Conservation (phyloP, 1,140 invertebrate species). For the Eumaeus atala region DNA sequence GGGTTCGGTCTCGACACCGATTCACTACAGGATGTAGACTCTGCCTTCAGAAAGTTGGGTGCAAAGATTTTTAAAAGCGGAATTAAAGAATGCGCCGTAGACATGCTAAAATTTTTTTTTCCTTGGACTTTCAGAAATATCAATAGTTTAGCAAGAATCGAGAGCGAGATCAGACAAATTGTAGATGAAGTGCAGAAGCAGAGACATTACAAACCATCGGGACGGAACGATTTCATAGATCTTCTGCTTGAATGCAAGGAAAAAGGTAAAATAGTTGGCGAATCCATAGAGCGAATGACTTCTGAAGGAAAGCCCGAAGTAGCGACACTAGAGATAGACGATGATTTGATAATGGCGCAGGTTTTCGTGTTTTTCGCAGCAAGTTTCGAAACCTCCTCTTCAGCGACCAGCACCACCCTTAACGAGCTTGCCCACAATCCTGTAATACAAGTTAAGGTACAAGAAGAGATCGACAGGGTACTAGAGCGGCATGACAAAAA, state of each 20-base stretch:
- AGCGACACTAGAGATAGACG: conserved; percentile 31
- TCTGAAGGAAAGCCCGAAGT: conserved; percentile 27
- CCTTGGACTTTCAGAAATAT: conserved; percentile 31
- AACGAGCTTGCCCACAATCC: conserved; percentile 75
- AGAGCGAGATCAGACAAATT: conserved; percentile 23
- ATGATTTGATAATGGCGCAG: conserved; percentile 61
- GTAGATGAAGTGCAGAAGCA: conserved; percentile 26
- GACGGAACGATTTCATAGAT: conserved; percentile 74
- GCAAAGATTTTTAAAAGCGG: conserved; percentile 35
- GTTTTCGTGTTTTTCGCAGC: conserved; percentile 75
- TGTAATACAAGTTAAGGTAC: conserved; percentile 74
- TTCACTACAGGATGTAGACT: conserved; percentile 36
- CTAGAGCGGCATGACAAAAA: conserved; percentile 40
- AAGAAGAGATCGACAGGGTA: conserved; percentile 72
- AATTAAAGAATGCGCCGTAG: conserved; percentile 16
- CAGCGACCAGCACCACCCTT: conserved; percentile 63
- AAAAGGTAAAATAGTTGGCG: conserved; percentile 38
- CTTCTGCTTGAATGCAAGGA: conserved; percentile 70
- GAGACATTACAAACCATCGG: conserved; percentile 32
- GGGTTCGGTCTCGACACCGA: conserved; percentile 39
- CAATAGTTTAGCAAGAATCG: conserved; percentile 21
- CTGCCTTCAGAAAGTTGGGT: conserved; percentile 37
- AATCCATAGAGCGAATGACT: conserved; percentile 55
- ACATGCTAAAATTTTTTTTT: conserved; percentile 31
- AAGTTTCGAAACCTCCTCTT: conserved; percentile 76